Base-by-base conservation (phyloP, 2,797 vertebrate genomes). In the Selene dorsalis region DNA sequence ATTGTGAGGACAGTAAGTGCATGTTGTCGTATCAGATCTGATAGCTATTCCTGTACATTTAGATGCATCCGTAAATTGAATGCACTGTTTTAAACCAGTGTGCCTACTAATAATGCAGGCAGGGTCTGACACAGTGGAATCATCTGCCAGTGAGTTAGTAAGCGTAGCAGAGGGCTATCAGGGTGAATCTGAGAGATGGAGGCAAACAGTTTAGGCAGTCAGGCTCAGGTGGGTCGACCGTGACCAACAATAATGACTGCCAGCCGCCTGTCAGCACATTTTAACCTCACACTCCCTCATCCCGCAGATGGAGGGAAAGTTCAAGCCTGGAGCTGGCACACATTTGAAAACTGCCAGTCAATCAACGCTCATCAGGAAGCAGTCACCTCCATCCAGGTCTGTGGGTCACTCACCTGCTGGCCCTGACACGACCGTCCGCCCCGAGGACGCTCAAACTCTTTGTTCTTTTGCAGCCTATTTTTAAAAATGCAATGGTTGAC, bases 261-360 rank as follows among this genome's bases (percentile, higher is more conserved):
- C 90, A 88, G 89, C 41, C 79, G 69, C 76, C 88, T 91, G 92
- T 89, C 91, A 73, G 79, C 72, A 55, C 53, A 65, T 30, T 75
- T 92, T 90, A 92, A 89, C 89, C 86, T 90, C 90, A 81, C 89
- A 67, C 83, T 87, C 83, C 85, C 69, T 86, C 91, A 68, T 83
- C 79, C 69, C 63, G 47, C 91, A 96, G 96, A 96, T 17, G 96
- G 93, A 68, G 96, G 96, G 60, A 96, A 96, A 87, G 93, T 96
- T 88, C 95, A 96, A 72, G 93, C 92, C 78, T 96, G 96, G 95
- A 94, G 92, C 93, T 95, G 95, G 93, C 84, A 88, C 80, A 93
- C 93, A 67, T 93, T 94, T 64, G 90, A 95, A 41, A 95, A 93
- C 93, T 92, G 93, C 89, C 95, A 95, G 81, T 95, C 95, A 80